Percentiles rank a stretch among this genome's conserved stretches.
These are phyloP conservation scores for Chlorocebus sabaeus DNA, from an alignment of 2,113 vertebrate species.

Conservation along the genomic window DNA sequence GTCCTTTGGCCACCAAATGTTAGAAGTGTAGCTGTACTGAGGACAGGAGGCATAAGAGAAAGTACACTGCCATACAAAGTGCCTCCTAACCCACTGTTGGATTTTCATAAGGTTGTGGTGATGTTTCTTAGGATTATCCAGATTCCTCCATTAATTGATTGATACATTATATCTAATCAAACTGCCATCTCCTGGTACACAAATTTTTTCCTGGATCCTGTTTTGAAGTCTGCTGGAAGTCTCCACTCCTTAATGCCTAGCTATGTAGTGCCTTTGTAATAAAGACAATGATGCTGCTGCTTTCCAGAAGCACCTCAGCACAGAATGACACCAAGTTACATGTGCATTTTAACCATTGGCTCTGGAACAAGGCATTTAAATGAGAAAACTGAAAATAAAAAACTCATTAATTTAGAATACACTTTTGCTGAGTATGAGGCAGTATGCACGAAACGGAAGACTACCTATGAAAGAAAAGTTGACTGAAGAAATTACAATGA, in stretches of 20 bases:
- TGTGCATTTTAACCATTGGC: not conserved
- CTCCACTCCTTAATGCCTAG: not conserved
- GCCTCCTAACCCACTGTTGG: not conserved
- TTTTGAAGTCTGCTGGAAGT: not conserved
- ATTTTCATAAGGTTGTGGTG: not conserved
- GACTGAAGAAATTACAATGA: not conserved
- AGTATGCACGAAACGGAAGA: not conserved
- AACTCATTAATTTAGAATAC: slow-evolving; percentile 37
- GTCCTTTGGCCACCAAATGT: not conserved
- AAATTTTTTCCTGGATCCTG: not conserved
- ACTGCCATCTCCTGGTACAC: not conserved
- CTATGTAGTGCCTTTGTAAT: not conserved
- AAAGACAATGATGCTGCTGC: not conserved
- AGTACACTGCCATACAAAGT: not conserved
- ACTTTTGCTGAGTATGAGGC: not conserved
- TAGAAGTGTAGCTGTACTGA: not conserved
- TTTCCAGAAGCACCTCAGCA: not conserved
- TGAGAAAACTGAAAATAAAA: not conserved
- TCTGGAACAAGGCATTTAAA: not conserved
- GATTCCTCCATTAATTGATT: not conserved
- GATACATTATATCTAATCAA: not conserved
- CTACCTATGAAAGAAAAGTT: not conserved
- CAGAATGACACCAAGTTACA: not conserved
- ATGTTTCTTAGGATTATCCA: not conserved
- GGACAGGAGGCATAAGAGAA: not conserved